Conservation (phyloP, 2,113 vertebrate genomes). For the Mus musculus region GRCm39 chr9:41366001-41366500, state of each 20-base stretch:
- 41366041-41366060: conserved; percentile 84
- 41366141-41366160: conserved; percentile 12
- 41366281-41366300: too few relatives aligned
- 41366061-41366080: conserved; percentile 70
- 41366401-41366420: too few relatives aligned
- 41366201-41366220: neutral
- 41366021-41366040: conserved; percentile 88
- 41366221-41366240: too few relatives aligned
- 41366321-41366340: neutral
- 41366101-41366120: conserved; percentile 56
- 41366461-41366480: too few relatives aligned
- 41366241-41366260: too few relatives aligned
- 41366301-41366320: neutral
- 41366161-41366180: neutral
- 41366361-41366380: too few relatives aligned
- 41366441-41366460: too few relatives aligned
- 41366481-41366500: too few relatives aligned
- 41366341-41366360: too few relatives aligned
- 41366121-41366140: conserved; percentile 4
- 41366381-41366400: too few relatives aligned
- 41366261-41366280: too few relatives aligned
- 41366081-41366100: conserved; percentile 59
- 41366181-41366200: conserved; percentile 47
- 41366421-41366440: too few relatives aligned
- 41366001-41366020: conserved; percentile 87